Evolutionary conservation across 92 coral and sea anemone species (phyloP).

Genomic region (Paramuricea clavata): DNA sequence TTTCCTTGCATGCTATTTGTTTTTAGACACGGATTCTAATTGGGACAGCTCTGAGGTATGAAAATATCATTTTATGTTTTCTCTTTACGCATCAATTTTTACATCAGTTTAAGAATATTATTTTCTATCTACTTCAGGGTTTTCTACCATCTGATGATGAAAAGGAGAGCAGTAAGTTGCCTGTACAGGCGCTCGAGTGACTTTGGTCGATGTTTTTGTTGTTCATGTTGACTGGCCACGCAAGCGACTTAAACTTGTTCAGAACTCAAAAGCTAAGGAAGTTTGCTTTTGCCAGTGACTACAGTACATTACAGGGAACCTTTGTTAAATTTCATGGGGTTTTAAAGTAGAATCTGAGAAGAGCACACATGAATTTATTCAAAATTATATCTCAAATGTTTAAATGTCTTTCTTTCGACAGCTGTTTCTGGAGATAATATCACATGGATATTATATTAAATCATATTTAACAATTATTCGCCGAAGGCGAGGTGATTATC

Average conservation of each 20-base stretch:
- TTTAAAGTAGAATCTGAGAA: no score
- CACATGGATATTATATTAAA: no score
- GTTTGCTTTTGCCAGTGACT: no score
- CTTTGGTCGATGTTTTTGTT: neutral
- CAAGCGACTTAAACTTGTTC: no score
- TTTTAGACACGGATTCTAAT: slow-evolving; percentile 74
- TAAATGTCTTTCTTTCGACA: neutral
- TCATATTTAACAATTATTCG: no score
- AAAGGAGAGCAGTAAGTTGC: neutral
- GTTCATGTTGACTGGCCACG: no score
- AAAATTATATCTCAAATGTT: no score
- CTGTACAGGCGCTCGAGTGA: no score
- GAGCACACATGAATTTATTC: neutral
- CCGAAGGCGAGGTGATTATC: no score
- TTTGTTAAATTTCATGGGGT: no score
- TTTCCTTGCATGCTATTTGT: neutral
- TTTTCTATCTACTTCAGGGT: slow-evolving; percentile 2
- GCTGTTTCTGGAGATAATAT: neutral
- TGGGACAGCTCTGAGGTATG: slow-evolving; percentile 97
- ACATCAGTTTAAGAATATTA: neutral
- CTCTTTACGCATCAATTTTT: neutral
- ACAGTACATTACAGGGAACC: no score
- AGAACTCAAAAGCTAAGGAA: no score
- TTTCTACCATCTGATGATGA: slow-evolving; percentile 41
- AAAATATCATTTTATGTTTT: neutral